phyloP scores from a whole-genome alignment of 2,888 invertebrate genomes.

The Ochropacha duplaris region DNA sequence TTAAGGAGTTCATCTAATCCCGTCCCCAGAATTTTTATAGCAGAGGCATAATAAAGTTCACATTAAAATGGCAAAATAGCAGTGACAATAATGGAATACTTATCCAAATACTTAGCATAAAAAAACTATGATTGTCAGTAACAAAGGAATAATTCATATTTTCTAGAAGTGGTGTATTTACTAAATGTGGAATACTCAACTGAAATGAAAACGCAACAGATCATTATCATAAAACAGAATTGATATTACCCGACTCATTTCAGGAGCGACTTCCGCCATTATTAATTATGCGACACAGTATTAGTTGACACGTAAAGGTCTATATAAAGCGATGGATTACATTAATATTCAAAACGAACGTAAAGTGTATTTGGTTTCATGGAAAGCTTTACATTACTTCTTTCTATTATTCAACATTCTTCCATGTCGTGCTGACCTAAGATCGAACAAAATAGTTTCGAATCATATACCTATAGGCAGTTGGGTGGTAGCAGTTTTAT shows the following conservation, averaged over 20 bases:
- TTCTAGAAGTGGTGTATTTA: neutral
- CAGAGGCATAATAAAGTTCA: too few relatives aligned
- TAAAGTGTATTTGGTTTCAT: neutral
- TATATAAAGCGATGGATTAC: neutral
- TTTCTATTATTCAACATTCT: neutral
- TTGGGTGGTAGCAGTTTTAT: too few relatives aligned
- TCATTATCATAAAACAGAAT: conserved; percentile 11
- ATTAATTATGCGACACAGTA: conserved; percentile 1
- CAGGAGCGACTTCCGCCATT: conserved; percentile 4
- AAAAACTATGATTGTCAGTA: too few relatives aligned
- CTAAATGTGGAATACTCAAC: neutral
- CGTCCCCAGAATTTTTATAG: too few relatives aligned
- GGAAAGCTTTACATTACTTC: neutral
- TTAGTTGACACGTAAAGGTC: neutral
- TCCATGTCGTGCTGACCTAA: neutral
- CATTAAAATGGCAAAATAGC: too few relatives aligned
- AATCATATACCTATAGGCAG: too few relatives aligned
- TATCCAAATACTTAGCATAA: too few relatives aligned
- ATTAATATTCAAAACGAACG: neutral
- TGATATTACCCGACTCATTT: conserved; percentile 8
- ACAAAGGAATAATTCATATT: too few relatives aligned
- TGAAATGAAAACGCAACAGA: neutral
- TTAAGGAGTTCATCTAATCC: too few relatives aligned
- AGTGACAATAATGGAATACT: too few relatives aligned
- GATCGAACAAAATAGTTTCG: too few relatives aligned